phyloP scores from a whole-genome alignment of 2,888 invertebrate species.

The Drosophila robusta region DNA sequence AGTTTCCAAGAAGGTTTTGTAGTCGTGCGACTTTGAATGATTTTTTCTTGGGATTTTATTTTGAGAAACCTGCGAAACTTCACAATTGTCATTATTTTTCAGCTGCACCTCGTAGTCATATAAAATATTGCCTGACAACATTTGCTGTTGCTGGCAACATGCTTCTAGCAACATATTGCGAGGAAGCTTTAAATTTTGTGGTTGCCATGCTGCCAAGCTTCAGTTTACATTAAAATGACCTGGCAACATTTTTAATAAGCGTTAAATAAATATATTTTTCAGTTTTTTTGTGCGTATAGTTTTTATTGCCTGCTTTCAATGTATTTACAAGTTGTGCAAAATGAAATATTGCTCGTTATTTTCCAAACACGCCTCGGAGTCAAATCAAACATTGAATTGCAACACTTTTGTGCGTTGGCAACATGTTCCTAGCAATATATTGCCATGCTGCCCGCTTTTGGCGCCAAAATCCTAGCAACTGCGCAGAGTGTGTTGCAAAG shows the following conservation, averaged over 20 bases:
- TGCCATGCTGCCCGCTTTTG: slow-evolving; percentile 44
- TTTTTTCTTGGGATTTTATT: too few species aligned
- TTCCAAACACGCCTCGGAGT: neutral
- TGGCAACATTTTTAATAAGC: too few species aligned
- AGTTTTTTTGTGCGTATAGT: too few species aligned
- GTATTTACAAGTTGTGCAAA: too few species aligned
- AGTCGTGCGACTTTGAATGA: too few species aligned
- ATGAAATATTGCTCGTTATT: too few species aligned
- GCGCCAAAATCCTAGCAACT: slow-evolving; percentile 57
- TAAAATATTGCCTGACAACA: neutral
- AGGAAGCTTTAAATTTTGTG: neutral
- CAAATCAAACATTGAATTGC: slow-evolving; percentile 2
- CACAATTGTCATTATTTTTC: neutral
- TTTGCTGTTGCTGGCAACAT: neutral
- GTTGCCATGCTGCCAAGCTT: too few species aligned
- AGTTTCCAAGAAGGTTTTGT: too few species aligned
- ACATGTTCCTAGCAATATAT: slow-evolving; percentile 53
- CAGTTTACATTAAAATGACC: too few species aligned
- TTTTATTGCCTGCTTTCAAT: too few species aligned
- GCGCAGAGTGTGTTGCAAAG: slow-evolving; percentile 39
- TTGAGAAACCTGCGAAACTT: neutral
- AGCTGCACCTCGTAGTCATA: neutral
- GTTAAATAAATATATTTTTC: too few species aligned
- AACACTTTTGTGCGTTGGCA: slow-evolving; percentile 25
- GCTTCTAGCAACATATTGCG: neutral